phyloP scores from a whole-genome alignment of 2,888 invertebrate species.

The Andrena trimmerana region DNA sequence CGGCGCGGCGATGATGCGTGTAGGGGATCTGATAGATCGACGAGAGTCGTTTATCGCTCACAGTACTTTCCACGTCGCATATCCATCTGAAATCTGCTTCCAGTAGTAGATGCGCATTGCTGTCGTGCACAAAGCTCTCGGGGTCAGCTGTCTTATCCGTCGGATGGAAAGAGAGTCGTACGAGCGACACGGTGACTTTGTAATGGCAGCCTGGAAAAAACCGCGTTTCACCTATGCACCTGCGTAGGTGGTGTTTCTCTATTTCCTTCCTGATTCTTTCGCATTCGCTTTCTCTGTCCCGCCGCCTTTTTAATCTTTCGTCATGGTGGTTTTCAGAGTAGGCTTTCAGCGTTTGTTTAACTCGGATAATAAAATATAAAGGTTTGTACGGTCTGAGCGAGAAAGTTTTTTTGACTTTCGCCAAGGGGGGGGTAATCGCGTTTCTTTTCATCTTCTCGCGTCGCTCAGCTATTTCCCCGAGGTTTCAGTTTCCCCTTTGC shows the following conservation, averaged over 20 bases:
- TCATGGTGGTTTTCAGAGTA: not conserved
- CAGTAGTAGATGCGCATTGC: not conserved
- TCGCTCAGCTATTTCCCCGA: slow-evolving; percentile 1
- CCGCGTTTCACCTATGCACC: not conserved
- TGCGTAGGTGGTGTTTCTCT: not conserved
- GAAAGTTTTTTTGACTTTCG: slow-evolving; percentile 8
- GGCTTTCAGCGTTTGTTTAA: slow-evolving; percentile 4
- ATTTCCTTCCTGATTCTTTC: not conserved
- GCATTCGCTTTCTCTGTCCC: not conserved
- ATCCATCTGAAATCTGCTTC: not conserved
- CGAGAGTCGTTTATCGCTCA: slow-evolving; percentile 49
- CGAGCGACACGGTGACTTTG: not conserved
- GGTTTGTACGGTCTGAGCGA: not conserved
- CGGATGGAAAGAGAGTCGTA: not conserved
- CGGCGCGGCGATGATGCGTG: not conserved
- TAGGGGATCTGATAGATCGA: not conserved
- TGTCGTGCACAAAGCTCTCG: slow-evolving; percentile 6
- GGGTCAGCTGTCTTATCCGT: not conserved
- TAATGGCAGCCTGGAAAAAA: not conserved
- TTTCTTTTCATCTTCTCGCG: slow-evolving; percentile 25
- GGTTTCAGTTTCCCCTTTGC: not conserved
- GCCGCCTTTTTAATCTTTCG: not conserved
- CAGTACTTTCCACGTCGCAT: slow-evolving; percentile 3
- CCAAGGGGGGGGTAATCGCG: slow-evolving; percentile 16
- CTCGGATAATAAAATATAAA: slow-evolving; percentile 35